phyloP scores from a whole-genome alignment of 30 jellyfish, hydroid and myxozoan genomes.

The Chrysaora quinquecirrha region DNA sequence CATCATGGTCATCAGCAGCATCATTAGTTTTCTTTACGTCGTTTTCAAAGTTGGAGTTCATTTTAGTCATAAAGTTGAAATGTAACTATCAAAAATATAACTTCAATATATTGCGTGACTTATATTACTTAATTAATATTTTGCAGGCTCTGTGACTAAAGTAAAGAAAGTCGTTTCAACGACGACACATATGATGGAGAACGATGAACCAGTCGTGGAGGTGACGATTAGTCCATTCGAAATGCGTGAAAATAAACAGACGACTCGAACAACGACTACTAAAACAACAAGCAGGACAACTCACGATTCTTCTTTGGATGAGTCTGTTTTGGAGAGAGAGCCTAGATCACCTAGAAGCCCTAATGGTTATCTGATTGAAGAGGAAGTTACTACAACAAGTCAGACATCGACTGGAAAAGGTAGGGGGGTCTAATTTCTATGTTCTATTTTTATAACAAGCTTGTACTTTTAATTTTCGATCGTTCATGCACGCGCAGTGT shows the following conservation, averaged over 20 bases:
- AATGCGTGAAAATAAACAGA: slow-evolving; percentile 27
- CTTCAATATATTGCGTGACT: no score
- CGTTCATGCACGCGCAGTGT: no score
- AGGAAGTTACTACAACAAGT: slow-evolving; percentile 16
- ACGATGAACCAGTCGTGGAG: slow-evolving; percentile 71
- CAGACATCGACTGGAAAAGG: slow-evolving; percentile 3
- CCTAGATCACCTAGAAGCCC: slow-evolving; percentile 60
- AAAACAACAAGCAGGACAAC: slow-evolving; percentile 49
- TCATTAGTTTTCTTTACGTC: no score
- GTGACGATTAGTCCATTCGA: slow-evolving; percentile 68
- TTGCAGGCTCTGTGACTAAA: slow-evolving; percentile 64
- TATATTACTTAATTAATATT: no score
- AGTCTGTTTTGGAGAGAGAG: slow-evolving; percentile 30
- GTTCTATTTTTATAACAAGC: no score
- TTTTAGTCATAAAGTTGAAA: no score
- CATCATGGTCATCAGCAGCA: no score
- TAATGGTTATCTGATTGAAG: slow-evolving; percentile 61
- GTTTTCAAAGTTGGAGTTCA: no score
- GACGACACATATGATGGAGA: slow-evolving; percentile 67
- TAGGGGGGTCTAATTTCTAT: no score
- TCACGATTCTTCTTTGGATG: slow-evolving; percentile 24
- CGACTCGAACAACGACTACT: slow-evolving; percentile 43
- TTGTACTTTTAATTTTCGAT: no score
- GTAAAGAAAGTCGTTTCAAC: slow-evolving; percentile 66
- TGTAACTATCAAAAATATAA: no score